Percentiles rank a stretch among this genome's conserved stretches.
phyloP scores from a whole-genome alignment of 2,797 vertebrate species.

The Halcyon smyrnensis region DNA sequence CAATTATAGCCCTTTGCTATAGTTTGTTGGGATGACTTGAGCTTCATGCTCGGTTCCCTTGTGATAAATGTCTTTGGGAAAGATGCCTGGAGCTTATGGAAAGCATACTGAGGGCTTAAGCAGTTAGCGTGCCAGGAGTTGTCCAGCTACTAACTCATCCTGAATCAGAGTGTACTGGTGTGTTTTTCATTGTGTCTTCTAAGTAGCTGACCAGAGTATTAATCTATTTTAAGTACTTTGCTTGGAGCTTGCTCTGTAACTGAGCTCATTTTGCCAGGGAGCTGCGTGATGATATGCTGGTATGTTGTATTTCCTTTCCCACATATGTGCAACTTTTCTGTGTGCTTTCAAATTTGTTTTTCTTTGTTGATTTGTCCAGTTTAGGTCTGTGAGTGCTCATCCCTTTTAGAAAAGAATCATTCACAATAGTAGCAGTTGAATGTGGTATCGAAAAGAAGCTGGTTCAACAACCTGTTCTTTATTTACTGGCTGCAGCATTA shows the following conservation, averaged over 20 bases:
- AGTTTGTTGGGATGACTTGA: neutral
- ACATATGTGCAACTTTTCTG: neutral
- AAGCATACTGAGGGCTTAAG: constrained; percentile 4
- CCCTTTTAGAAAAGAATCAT: neutral
- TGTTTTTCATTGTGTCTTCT: neutral
- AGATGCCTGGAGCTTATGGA: neutral
- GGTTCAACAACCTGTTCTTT: neutral
- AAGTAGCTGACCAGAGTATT: constrained; percentile 21
- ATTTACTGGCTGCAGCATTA: neutral
- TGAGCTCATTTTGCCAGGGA: neutral
- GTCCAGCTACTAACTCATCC: constrained; percentile 1
- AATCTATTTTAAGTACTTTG: neutral
- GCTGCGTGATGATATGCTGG: neutral
- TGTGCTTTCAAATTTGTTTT: neutral
- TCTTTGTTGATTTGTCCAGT: neutral
- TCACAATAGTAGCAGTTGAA: neutral
- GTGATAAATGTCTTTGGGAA: constrained; percentile 14
- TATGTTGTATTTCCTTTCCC: constrained; percentile 1
- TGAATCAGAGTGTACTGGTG: neutral
- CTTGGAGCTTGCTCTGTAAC: neutral
- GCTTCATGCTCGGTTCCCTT: neutral
- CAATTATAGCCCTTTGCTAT: neutral
- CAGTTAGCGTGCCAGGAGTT: neutral
- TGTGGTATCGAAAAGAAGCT: neutral
- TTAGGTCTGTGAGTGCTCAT: neutral